phyloP scores from a whole-genome alignment of 2,113 vertebrate species.

The Periophthalmus modestus region DNA sequence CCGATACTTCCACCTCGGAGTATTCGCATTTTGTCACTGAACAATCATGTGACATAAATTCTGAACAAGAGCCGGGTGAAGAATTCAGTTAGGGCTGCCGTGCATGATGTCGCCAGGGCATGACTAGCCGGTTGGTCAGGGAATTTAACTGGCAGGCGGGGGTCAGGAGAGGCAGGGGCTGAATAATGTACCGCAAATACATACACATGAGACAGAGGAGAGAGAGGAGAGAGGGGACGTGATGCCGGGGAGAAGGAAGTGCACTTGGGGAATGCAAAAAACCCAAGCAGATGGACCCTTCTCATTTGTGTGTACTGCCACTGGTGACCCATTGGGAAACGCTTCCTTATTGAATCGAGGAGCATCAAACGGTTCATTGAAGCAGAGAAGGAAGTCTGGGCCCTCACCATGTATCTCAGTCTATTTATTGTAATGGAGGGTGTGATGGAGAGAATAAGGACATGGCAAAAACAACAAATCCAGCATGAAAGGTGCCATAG shows the following conservation, averaged over 20 bases:
- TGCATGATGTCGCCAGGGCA: constrained; percentile 75
- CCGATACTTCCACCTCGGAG: background rate
- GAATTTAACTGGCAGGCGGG: constrained; percentile 86
- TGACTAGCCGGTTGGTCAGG: constrained; percentile 81
- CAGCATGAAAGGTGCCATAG: constrained; percentile 13
- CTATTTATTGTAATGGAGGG: constrained; percentile 48
- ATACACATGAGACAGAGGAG: constrained; percentile 78
- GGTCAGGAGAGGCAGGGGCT: constrained; percentile 82
- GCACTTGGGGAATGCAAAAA: constrained; percentile 73
- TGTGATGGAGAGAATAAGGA: constrained; percentile 17
- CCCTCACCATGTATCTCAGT: constrained; percentile 53
- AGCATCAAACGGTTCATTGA: constrained; percentile 76
- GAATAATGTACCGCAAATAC: constrained; percentile 84
- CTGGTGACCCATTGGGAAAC: constrained; percentile 74
- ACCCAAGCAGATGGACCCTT: constrained; percentile 73
- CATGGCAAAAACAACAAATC: constrained; percentile 32
- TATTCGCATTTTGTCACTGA: background rate
- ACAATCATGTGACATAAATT: constrained; percentile 4
- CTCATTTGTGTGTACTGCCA: constrained; percentile 77
- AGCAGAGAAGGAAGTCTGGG: constrained; percentile 69
- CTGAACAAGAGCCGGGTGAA: background rate
- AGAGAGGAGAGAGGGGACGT: constrained; percentile 31
- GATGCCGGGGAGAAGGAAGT: constrained; percentile 71
- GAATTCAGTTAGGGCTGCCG: constrained; percentile 77
- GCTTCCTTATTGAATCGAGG: constrained; percentile 76